These are phyloP conservation scores for Malurus cyaneus DNA, from an alignment of 2,113 vertebrate species.

Conservation along the genomic window DNA sequence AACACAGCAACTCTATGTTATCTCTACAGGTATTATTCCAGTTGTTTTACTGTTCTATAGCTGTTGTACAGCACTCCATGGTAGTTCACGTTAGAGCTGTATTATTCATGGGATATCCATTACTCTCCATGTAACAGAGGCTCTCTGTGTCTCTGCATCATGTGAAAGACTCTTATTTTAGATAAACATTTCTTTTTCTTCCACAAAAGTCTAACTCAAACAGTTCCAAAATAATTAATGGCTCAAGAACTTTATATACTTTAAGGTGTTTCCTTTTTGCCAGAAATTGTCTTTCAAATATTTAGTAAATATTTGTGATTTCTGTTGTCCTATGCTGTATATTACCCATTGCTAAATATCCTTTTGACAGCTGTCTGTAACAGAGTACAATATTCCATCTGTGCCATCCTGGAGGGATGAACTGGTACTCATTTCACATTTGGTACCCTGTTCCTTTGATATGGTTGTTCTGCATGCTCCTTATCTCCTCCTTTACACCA, in stretches of 20 bases:
- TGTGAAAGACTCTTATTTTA: slow-evolving; percentile 36
- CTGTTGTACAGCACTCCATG: background rate
- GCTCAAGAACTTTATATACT: slow-evolving; percentile 2
- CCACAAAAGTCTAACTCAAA: slow-evolving; percentile 50
- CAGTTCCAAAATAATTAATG: slow-evolving; percentile 60
- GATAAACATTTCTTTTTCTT: slow-evolving; percentile 35
- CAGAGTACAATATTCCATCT: background rate
- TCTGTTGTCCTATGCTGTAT: background rate
- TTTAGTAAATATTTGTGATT: background rate
- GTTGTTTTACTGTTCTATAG: background rate
- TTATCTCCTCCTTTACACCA: background rate
- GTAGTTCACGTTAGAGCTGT: background rate
- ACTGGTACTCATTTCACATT: background rate
- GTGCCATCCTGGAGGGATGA: background rate
- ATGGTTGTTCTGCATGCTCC: background rate
- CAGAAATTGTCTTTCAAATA: slow-evolving; percentile 53
- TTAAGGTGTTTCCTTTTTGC: slow-evolving; percentile 35
- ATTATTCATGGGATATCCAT: background rate
- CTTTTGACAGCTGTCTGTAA: slow-evolving; percentile 21
- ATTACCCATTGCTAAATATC: background rate
- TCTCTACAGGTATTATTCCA: background rate
- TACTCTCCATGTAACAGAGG: background rate
- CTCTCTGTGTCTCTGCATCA: background rate
- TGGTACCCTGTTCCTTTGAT: background rate
- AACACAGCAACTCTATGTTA: background rate